A percentile compares a stretch with the other conserved stretches of the same genome.
These are phyloP conservation scores for Bryconaethiops microstoma DNA, from an alignment of 2,797 vertebrate species.

Conservation along the genomic window DNA sequence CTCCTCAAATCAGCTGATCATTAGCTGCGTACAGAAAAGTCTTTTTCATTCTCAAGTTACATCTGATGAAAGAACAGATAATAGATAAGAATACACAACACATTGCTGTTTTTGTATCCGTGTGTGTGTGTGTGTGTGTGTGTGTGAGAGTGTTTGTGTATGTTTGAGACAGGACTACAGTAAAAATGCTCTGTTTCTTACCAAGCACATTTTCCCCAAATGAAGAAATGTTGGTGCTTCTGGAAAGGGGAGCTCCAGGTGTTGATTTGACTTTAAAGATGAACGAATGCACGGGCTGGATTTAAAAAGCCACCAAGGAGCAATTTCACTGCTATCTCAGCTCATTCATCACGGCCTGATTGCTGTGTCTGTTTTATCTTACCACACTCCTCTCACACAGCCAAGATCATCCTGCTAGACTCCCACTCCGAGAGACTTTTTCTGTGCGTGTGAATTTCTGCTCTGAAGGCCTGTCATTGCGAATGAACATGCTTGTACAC, in stretches of 20 bases:
- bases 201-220: conserved; percentile 58
- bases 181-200: conserved; percentile 62
- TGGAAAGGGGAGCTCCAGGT: conserved; percentile 58
- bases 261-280: conserved; percentile 76
- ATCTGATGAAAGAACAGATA: conserved; percentile 62
- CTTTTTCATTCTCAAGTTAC: conserved; percentile 44
- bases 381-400: conserved; percentile 41
- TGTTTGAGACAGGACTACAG: conserved; percentile 64
- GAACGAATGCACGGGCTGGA: conserved; percentile 68
- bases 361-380: conserved; percentile 74
- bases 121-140: conserved; percentile 47
- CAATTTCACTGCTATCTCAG: conserved; percentile 76
- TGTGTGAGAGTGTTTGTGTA: conserved; percentile 47
- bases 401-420: conserved; percentile 63
- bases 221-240: conserved; percentile 65
- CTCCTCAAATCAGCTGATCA: not conserved
- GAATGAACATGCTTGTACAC: conserved; percentile 22
- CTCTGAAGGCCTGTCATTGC: conserved; percentile 42
- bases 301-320: conserved; percentile 72
- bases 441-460: conserved; percentile 26
- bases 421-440: conserved; percentile 22
- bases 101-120: conserved; percentile 48
- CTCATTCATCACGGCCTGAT: conserved; percentile 79
- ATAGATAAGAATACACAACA: not conserved
- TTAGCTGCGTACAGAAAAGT: not conserved